These are phyloP conservation scores for Cebidichthys violaceus DNA, from an alignment of 2,113 vertebrate species.

Conservation along the genomic window DNA sequence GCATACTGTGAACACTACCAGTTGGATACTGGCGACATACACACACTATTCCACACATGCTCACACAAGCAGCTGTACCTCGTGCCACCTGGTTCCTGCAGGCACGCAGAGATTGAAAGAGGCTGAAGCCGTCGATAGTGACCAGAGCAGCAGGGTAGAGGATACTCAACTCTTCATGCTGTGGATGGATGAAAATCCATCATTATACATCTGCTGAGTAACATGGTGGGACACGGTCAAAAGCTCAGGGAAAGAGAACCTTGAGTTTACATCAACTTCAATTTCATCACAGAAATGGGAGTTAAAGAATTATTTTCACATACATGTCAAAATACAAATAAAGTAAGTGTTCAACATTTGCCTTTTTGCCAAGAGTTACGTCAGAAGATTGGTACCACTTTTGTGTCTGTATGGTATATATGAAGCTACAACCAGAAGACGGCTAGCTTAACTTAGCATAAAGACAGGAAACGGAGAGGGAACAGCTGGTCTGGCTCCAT, in stretches of 20 bases:
- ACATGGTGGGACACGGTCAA: background rate
- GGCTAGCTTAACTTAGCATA: background rate
- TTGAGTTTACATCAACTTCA: background rate
- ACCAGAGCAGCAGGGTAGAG: conserved; percentile 94
- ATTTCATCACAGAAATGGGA: background rate
- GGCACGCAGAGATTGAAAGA: conserved; percentile 97
- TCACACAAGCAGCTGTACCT: conserved; percentile 81
- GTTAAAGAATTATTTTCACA: background rate
- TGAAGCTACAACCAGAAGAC: background rate
- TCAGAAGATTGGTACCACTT: background rate
- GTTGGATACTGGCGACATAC: background rate
- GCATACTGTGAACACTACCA: background rate
- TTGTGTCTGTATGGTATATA: background rate
- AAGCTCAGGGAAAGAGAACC: background rate
- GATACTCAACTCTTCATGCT: conserved; percentile 98
- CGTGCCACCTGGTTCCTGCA: conserved; percentile 98
- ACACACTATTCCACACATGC: background rate
- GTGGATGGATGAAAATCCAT: conserved; percentile 21
- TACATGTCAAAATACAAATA: background rate
- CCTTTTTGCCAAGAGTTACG: background rate
- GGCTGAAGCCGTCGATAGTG: conserved; percentile 98
- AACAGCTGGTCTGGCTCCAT: background rate
- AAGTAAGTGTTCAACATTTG: background rate
- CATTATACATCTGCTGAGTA: background rate
- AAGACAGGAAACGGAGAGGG: background rate